Conservation (phyloP, 1,140 invertebrate genomes). For the Pygmarrhopalites habei region DNA sequence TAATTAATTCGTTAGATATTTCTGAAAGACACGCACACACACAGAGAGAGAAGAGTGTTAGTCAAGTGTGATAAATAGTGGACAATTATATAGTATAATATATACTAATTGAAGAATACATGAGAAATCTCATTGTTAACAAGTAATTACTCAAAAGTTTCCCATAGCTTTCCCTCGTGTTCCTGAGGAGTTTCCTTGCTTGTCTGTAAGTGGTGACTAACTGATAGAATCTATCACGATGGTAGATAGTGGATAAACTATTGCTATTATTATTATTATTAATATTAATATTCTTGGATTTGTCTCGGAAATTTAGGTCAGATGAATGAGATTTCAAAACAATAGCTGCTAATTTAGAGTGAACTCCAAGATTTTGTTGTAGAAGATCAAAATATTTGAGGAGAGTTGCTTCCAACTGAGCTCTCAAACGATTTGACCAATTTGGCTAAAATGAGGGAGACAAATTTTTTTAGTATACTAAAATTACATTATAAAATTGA, state of each 20-base stretch:
- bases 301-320: neutral
- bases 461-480: neutral
- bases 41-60: too few relatives aligned
- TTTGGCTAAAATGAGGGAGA: slow-evolving; percentile 18
- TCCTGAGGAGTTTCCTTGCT: slow-evolving; percentile 26
- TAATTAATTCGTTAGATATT: slow-evolving; percentile 26
- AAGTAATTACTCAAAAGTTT: slow-evolving; percentile 31
- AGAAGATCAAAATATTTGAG: slow-evolving; percentile 32
- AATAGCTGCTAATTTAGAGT: slow-evolving; percentile 27
- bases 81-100: too few relatives aligned
- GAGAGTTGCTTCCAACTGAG: slow-evolving; percentile 33
- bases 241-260: neutral
- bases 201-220: slow-evolving; percentile 28
- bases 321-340: slow-evolving; percentile 14
- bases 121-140: too few relatives aligned
- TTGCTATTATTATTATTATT: neutral
- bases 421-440: slow-evolving; percentile 22
- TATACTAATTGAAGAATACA: too few relatives aligned
- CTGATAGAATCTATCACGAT: slow-evolving; percentile 32
- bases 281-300: neutral
- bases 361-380: slow-evolving; percentile 28
- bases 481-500: too few relatives aligned
- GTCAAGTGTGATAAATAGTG: too few relatives aligned
- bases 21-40: too few relatives aligned
- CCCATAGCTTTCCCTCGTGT: slow-evolving; percentile 28